Conservation (phyloP, 2,113 vertebrate species). For the Illadopsis cleaveri region DNA sequence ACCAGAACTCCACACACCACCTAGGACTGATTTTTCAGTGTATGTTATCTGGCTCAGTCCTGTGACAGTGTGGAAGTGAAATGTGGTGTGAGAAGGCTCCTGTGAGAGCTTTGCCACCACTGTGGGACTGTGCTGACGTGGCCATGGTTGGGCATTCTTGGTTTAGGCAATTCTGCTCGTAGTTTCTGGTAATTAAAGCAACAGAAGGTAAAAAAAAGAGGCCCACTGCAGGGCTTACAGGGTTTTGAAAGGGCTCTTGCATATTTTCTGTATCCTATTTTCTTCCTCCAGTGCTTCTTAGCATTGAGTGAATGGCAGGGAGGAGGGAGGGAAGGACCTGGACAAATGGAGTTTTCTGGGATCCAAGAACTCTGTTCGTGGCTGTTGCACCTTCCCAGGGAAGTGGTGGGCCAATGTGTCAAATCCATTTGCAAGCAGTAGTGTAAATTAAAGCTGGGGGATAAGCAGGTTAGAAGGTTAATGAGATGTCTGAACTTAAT, state of each 20-base stretch:
- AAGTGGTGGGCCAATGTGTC: background rate
- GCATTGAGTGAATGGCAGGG: background rate
- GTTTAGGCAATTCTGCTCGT: background rate
- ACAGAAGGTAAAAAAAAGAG: constrained; percentile 20
- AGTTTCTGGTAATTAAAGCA: constrained; percentile 7
- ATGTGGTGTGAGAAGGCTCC: background rate
- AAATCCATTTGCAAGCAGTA: constrained; percentile 11
- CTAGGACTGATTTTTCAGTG: background rate
- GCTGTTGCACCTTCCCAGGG: constrained; percentile 10
- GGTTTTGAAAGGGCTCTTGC: background rate
- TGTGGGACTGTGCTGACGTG: background rate
- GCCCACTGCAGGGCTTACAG: background rate
- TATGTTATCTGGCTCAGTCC: background rate
- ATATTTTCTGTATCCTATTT: constrained; percentile 10
- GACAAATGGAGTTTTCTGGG: background rate
- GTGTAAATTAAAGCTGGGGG: constrained; percentile 23
- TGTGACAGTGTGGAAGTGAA: background rate
- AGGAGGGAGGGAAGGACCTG: background rate
- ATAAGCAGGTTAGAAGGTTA: constrained; percentile 53
- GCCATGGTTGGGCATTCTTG: background rate
- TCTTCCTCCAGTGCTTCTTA: background rate
- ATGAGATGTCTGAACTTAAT: constrained; percentile 53
- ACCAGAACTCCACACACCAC: fast-evolving
- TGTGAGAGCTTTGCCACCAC: background rate
- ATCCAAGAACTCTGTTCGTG: background rate